Evolutionary conservation across 2,113 vertebrate species (phyloP).

Genomic region (Callorhinus ursinus): DNA sequence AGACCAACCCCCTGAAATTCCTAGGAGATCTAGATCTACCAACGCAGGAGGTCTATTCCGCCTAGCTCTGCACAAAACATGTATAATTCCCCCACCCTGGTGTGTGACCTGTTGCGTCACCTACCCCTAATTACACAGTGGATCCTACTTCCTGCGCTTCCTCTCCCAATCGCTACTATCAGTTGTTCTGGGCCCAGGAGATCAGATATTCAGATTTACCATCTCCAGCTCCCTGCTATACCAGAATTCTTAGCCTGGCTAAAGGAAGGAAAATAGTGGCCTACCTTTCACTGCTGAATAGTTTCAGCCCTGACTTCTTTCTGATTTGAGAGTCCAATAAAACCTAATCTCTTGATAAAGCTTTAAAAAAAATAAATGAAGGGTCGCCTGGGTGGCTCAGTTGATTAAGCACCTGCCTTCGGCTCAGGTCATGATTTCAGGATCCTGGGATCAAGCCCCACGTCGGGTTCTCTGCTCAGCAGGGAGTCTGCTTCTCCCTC

Average conservation of each 20-base stretch:
- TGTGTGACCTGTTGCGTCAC: not conserved
- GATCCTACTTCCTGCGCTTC: not conserved
- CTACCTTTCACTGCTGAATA: not conserved
- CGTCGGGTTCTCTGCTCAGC: too few species aligned
- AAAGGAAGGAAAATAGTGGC: not conserved
- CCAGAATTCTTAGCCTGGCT: not conserved
- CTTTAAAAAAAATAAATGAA: not conserved
- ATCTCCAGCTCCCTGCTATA: not conserved
- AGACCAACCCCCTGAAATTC: not conserved
- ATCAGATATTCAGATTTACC: not conserved
- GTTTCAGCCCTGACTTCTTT: not conserved
- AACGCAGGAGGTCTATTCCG: not conserved
- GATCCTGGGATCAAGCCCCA: too few species aligned
- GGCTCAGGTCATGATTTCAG: not conserved
- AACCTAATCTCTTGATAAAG: not conserved
- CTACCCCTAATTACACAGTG: not conserved
- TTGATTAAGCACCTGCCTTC: not conserved
- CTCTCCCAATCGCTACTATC: not conserved
- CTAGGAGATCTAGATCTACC: not conserved
- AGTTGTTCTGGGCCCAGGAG: not conserved
- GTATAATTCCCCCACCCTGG: not conserved
- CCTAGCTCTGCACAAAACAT: not conserved
- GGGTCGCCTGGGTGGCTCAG: not conserved
- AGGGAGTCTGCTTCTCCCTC: too few species aligned
- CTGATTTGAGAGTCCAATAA: not conserved